phyloP scores from a whole-genome alignment of 2,797 vertebrate species.

The Pristis pectinata region DNA sequence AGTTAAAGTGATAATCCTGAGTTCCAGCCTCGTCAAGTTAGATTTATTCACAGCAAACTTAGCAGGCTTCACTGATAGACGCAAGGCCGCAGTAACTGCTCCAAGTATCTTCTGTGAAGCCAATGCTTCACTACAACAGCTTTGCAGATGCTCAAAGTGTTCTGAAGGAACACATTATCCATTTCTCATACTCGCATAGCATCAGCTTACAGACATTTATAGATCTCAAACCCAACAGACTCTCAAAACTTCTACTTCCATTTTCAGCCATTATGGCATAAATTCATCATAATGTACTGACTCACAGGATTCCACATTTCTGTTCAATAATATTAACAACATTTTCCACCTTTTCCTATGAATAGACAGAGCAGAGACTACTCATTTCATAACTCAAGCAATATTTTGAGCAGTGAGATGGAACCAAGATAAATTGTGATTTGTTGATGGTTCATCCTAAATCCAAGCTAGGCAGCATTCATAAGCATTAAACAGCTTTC shows the following conservation, averaged over 20 bases:
- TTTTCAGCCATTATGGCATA: not conserved
- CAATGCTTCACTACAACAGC: not conserved
- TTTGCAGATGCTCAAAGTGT: not conserved
- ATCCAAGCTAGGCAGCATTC: not conserved
- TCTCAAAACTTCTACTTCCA: not conserved
- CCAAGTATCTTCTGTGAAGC: not conserved
- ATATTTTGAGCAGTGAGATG: not conserved
- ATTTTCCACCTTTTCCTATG: not conserved
- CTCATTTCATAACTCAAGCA: not conserved
- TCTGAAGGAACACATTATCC: slow-evolving; percentile 1
- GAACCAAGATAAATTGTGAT: not conserved
- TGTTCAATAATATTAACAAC: not conserved
- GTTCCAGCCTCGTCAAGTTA: not conserved
- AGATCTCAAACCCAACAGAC: not conserved
- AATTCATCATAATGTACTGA: not conserved
- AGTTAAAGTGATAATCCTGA: not conserved
- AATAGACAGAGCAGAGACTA: not conserved
- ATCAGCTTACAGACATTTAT: not conserved
- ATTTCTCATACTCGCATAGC: not conserved
- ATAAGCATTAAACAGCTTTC: not conserved
- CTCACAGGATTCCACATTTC: not conserved
- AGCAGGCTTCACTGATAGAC: slow-evolving; percentile 9
- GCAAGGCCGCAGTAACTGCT: not conserved
- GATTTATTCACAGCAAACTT: not conserved
- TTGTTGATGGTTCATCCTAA: not conserved